These are phyloP conservation scores for Falcunculus frontatus DNA, from an alignment of 2,113 vertebrate genomes.

Conservation along the genomic window DNA sequence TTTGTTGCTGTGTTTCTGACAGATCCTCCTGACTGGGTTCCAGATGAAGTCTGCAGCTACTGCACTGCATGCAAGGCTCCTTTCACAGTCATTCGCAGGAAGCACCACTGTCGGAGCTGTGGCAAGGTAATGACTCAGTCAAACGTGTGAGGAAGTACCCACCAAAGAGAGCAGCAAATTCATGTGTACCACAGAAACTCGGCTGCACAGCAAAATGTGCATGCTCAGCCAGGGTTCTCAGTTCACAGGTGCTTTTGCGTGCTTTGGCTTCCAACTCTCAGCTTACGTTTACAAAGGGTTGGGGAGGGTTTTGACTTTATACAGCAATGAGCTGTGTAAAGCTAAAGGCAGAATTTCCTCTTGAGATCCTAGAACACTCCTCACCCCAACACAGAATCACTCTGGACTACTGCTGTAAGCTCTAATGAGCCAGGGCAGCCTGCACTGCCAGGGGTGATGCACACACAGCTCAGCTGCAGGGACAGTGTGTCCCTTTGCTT, in stretches of 20 bases:
- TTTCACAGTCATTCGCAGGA: constrained; percentile 96
- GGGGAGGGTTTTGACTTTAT: background rate
- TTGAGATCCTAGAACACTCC: background rate
- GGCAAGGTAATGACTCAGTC: constrained; percentile 83
- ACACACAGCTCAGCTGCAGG: background rate
- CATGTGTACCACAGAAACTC: background rate
- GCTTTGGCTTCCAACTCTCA: background rate
- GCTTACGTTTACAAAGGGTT: background rate
- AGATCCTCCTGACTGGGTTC: constrained; percentile 98
- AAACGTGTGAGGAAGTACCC: background rate
- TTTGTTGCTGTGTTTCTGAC: constrained; percentile 23
- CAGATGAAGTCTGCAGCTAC: constrained; percentile 90
- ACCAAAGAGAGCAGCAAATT: background rate
- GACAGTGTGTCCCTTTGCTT: background rate
- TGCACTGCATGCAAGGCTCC: constrained; percentile 95
- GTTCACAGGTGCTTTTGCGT: background rate
- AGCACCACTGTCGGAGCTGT: constrained; percentile 97
- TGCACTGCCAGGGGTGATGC: background rate
- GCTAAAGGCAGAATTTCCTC: background rate
- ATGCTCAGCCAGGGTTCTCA: background rate
- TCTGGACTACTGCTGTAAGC: background rate
- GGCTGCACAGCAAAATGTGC: background rate
- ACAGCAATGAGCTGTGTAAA: background rate
- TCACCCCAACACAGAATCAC: background rate
- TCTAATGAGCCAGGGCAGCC: background rate